These are phyloP conservation scores for Ptyas mucosa DNA, from an alignment of 2,113 vertebrate species.

Conservation along the genomic window DNA sequence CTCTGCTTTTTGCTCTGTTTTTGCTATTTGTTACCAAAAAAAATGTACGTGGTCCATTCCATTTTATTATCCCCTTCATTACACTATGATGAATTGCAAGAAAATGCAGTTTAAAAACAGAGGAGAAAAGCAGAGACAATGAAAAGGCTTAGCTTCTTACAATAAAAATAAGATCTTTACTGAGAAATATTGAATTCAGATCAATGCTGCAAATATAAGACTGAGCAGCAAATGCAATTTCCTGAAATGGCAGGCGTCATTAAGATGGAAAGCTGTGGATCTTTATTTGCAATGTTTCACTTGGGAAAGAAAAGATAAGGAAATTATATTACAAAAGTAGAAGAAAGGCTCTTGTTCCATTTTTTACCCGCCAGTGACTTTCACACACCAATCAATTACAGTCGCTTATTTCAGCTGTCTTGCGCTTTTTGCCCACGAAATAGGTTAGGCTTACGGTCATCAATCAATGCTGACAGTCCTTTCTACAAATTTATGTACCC, in stretches of 20 bases:
- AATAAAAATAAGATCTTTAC: constrained; percentile 23
- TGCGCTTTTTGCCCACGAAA: not conserved
- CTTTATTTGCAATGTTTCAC: constrained; percentile 2
- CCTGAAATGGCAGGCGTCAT: constrained; percentile 34
- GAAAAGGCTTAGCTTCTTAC: constrained; percentile 13
- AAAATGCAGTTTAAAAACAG: constrained; percentile 26
- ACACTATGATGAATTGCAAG: constrained; percentile 43
- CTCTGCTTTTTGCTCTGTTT: constrained; percentile 50
- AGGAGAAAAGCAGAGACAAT: not conserved
- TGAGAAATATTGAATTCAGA: constrained; percentile 28
- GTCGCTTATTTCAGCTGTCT: not conserved
- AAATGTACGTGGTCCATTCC: constrained; percentile 43
- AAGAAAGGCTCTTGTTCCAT: not conserved
- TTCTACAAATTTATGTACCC: not conserved
- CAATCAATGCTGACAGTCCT: not conserved
- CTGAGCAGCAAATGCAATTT: constrained; percentile 37
- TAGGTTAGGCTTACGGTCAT: not conserved
- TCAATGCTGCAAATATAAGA: constrained; percentile 5
- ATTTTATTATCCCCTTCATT: constrained; percentile 47
- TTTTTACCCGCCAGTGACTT: not conserved
- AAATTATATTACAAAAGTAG: not conserved
- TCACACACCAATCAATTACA: not conserved
- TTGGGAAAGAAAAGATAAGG: not conserved
- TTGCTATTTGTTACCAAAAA: constrained; percentile 53
- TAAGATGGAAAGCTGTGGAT: constrained; percentile 1